A percentile compares a stretch with the other conserved stretches of the same genome.
Evolutionary conservation across 2,797 vertebrate species (phyloP).

Genomic region (Pagetopsis macropterus): DNA sequence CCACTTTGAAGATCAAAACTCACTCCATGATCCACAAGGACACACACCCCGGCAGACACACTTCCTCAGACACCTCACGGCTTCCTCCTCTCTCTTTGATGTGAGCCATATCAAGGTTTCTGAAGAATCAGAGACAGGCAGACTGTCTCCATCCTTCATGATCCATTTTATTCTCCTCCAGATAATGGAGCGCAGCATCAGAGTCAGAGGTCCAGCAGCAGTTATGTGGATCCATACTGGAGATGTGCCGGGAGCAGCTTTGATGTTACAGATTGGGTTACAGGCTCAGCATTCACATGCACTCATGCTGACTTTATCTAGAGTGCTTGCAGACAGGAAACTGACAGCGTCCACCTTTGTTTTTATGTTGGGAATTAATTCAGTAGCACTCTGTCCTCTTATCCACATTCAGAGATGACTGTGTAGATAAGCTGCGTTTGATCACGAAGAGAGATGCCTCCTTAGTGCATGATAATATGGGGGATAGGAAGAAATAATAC

Average conservation of each 20-base stretch:
- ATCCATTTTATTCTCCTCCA: slow-evolving; percentile 36
- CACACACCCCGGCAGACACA: slow-evolving; percentile 38
- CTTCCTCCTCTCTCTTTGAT: slow-evolving; percentile 72
- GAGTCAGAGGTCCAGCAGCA: slow-evolving; percentile 1
- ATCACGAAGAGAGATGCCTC: neutral
- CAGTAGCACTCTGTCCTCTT: slow-evolving; percentile 17
- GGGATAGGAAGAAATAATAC: neutral
- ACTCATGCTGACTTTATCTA: slow-evolving; percentile 31
- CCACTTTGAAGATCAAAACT: slow-evolving; percentile 12
- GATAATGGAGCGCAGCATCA: slow-evolving; percentile 38
- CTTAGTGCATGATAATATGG: neutral
- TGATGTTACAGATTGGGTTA: slow-evolving; percentile 46
- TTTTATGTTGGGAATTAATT: slow-evolving; percentile 15
- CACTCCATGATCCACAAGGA: neutral
- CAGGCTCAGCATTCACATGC: slow-evolving; percentile 1
- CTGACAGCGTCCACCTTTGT: slow-evolving; percentile 8
- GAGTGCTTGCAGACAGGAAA: slow-evolving; percentile 16
- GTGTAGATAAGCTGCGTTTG: slow-evolving; percentile 24
- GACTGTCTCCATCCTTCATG: slow-evolving; percentile 64
- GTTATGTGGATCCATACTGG: neutral
- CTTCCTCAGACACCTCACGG: slow-evolving; percentile 69
- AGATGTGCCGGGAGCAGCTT: slow-evolving; percentile 28
- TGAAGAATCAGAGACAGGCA: slow-evolving; percentile 53
- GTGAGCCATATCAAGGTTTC: slow-evolving; percentile 59
- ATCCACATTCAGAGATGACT: slow-evolving; percentile 20